Percentiles rank a stretch among this genome's conserved stretches.
Conservation (phyloP, 2,113 vertebrate species). For the Emydocephalus ijimae region DNA sequence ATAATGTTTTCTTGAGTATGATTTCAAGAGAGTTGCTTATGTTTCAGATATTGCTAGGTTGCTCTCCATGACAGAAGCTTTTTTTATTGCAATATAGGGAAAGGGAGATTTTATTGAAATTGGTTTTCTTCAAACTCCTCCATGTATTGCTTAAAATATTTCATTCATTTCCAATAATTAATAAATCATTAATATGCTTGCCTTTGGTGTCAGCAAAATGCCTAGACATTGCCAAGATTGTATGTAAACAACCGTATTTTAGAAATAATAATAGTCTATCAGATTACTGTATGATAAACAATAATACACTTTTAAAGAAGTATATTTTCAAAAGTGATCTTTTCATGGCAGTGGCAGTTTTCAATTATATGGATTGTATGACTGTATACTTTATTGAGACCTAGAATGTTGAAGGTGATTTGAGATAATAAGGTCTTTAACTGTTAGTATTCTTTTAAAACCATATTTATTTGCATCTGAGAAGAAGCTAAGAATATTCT, state of each 20-base stretch:
- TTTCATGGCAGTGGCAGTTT: conserved; percentile 42
- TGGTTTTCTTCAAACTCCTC: conserved; percentile 49
- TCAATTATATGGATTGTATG: conserved; percentile 55
- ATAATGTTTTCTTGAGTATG: background rate
- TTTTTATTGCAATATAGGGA: conserved; percentile 34
- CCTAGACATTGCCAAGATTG: conserved; percentile 54
- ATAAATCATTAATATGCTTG: conserved; percentile 63
- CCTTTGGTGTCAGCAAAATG: conserved; percentile 61
- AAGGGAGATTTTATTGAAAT: conserved; percentile 57
- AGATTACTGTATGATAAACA: conserved; percentile 57
- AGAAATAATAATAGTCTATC: conserved; percentile 55
- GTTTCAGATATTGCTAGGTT: conserved; percentile 34
- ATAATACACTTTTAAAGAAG: conserved; percentile 41
- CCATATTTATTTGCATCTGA: background rate
- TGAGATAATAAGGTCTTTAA: conserved; percentile 73
- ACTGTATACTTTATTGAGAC: conserved; percentile 67
- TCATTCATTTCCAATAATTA: conserved; percentile 65
- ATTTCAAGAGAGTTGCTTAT: conserved; percentile 31
- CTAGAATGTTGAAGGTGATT: conserved; percentile 68
- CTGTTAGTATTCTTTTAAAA: conserved; percentile 66
- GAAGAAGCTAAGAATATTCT: background rate
- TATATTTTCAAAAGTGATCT: conserved; percentile 60
- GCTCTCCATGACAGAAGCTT: conserved; percentile 37
- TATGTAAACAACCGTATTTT: conserved; percentile 59
- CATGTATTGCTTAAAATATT: conserved; percentile 55